Base-by-base conservation (phyloP, 2,888 invertebrate genomes). In the Abrostola triplasia region DNA sequence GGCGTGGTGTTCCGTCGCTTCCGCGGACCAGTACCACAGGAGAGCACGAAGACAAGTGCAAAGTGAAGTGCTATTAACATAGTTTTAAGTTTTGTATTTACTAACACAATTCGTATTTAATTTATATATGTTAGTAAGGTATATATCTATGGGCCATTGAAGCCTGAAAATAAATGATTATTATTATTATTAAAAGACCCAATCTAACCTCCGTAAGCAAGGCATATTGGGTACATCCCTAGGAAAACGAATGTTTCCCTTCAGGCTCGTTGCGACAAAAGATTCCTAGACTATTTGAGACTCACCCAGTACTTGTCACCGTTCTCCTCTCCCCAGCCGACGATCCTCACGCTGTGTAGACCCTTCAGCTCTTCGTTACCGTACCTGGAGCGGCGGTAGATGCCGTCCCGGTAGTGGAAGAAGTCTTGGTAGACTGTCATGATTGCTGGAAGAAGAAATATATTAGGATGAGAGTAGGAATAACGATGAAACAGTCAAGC, bases 361-460 rank as follows among this genome's bases (percentile, higher is more conserved):
- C 97, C 98, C 52, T 95, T 95, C 62, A 95, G 90, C 55, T 95
- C 91, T 8, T 95, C 90, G 66, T 95, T 90, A 1, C 95, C 95
- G 73, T 95, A 92, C 0, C 91, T 92, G 4, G 96, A 95, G 77
- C 96, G 97, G 5, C 95, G 95, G 92, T 99, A 99, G 59, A 99
- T 95, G 5, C 99, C 99, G 47, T 96, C 95, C 60, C 95, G 95
- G 93, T 99, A 99, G 81, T 97, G 95, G 95, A 98, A 99, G 95
- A 99, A 98, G 90, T 99, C 99, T 78, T 98, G 97, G 86, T 97
- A 96, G 1, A 99, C 98, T 71, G 96, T 96, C 96, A 99, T 97
- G 11, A 98, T 97, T 0, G 99, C 98, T 97, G 93, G 0, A 86
- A 72, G 8, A 9, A 71, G 5, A 50, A 52, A 64, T 7, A 83